phyloP scores from a whole-genome alignment of 2,113 vertebrate genomes.

The Odontophorus gujanensis region DNA sequence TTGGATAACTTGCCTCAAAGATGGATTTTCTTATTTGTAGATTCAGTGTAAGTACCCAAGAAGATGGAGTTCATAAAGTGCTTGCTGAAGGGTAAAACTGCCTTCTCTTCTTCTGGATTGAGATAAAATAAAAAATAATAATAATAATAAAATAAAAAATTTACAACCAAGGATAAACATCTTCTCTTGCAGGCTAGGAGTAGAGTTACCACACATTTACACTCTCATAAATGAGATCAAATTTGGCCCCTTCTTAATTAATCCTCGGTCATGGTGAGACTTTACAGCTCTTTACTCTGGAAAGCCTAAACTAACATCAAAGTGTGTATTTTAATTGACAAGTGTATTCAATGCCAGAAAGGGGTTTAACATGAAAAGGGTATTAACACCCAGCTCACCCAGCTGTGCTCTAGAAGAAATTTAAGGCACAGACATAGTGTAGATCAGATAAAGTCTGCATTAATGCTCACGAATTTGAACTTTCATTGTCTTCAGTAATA shows the following conservation, averaged over 20 bases:
- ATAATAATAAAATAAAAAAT: not conserved
- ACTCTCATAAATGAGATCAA: constrained; percentile 19
- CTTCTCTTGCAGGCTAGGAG: not conserved
- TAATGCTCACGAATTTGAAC: not conserved
- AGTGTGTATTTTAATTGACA: constrained; percentile 59
- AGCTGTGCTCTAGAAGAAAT: constrained; percentile 33
- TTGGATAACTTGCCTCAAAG: not conserved
- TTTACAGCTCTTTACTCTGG: constrained; percentile 40
- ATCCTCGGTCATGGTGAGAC: constrained; percentile 16
- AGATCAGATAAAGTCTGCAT: constrained; percentile 1
- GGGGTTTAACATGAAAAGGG: constrained; percentile 42
- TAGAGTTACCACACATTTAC: constrained; percentile 15
- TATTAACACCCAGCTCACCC: constrained; percentile 62
- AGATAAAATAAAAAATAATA: not conserved
- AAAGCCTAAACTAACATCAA: constrained; percentile 61
- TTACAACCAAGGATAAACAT: not conserved
- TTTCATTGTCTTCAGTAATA: constrained; percentile 39
- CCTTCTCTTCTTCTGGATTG: not conserved
- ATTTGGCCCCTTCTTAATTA: constrained; percentile 52
- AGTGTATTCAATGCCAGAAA: constrained; percentile 28
- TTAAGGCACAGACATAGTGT: constrained; percentile 22
- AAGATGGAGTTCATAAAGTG: not conserved
- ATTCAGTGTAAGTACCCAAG: not conserved
- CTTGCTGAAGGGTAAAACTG: not conserved
- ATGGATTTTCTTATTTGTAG: not conserved